phyloP scores from a whole-genome alignment of 2,113 vertebrate species.

The Malurus elegans region DNA sequence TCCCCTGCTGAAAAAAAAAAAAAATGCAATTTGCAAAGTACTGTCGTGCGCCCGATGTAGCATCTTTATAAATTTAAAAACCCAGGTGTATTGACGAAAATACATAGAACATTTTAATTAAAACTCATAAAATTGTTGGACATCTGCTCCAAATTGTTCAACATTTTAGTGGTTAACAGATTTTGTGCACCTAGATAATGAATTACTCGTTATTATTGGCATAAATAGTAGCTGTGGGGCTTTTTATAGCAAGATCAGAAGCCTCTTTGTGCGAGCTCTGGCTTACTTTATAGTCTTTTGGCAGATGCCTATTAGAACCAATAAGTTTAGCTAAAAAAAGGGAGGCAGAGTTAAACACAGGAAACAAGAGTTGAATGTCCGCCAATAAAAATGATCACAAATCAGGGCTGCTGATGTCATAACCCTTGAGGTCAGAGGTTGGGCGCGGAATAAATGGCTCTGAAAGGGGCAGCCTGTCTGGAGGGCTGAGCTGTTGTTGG shows the following conservation, averaged over 20 bases:
- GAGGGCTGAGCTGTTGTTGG: constrained; percentile 75
- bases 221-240: constrained; percentile 71
- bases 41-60: constrained; percentile 47
- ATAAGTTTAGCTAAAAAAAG: constrained; percentile 71
- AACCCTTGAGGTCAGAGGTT: constrained; percentile 81
- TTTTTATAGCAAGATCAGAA: constrained; percentile 73
- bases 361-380: constrained; percentile 80
- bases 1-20: constrained; percentile 60
- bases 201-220: constrained; percentile 71
- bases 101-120: constrained; percentile 72
- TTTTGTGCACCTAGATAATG: constrained; percentile 76
- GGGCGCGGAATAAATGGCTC: constrained; percentile 70
- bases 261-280: constrained; percentile 74
- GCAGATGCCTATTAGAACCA: constrained; percentile 78
- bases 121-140: constrained; percentile 73
- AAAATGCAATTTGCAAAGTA: constrained; percentile 65
- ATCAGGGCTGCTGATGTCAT: constrained; percentile 81
- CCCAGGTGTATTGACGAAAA: constrained; percentile 67
- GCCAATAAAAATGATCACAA: constrained; percentile 82
- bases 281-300: constrained; percentile 73
- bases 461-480: constrained; percentile 82
- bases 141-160: constrained; percentile 76
- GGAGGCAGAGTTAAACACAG: constrained; percentile 76
- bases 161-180: constrained; percentile 72
- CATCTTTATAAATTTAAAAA: constrained; percentile 70